Conservation (phyloP, 2,113 vertebrate genomes). For the Holacanthus passer region DNA sequence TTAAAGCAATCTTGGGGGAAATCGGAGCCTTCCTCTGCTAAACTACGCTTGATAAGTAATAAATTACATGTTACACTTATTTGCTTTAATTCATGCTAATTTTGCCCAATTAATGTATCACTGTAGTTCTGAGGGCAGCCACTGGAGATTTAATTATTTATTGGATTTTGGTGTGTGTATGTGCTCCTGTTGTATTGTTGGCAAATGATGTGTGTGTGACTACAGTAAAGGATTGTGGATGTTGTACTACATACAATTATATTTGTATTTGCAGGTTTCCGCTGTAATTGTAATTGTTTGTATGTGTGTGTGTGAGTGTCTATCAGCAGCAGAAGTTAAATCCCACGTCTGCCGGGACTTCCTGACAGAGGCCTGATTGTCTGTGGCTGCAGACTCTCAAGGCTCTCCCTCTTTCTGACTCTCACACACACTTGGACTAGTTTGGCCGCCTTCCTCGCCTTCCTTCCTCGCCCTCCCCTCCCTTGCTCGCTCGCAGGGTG, state of each 20-base stretch:
- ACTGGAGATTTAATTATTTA: constrained; percentile 99
- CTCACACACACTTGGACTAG: constrained; percentile 40
- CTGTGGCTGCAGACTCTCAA: constrained; percentile 44
- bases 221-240: constrained; percentile 30
- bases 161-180: constrained; percentile 89
- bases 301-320: constrained; percentile 23
- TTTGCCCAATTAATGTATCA: constrained; percentile 99
- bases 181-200: constrained; percentile 81
- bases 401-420: constrained; percentile 4
- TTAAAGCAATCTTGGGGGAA: constrained; percentile 99
- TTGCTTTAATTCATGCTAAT: constrained; percentile 99
- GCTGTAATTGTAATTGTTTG: constrained; percentile 21
- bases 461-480: constrained; percentile 69
- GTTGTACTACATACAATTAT: background rate
- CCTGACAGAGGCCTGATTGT: constrained; percentile 68
- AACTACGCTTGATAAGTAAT: constrained; percentile 99
- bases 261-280: constrained; percentile 31
- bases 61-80: constrained; percentile 99
- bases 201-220: constrained; percentile 76
- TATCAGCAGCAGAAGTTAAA: constrained; percentile 43
- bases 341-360: constrained; percentile 55
- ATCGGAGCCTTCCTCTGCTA: constrained; percentile 96
- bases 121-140: constrained; percentile 96
- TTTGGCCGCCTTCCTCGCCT: constrained; percentile 62
- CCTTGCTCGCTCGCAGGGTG: constrained; percentile 74